A percentile compares a stretch with the other conserved stretches of the same genome.
phyloP scores from a whole-genome alignment of 2,113 vertebrate species.

The Elgaria multicarinata region DNA sequence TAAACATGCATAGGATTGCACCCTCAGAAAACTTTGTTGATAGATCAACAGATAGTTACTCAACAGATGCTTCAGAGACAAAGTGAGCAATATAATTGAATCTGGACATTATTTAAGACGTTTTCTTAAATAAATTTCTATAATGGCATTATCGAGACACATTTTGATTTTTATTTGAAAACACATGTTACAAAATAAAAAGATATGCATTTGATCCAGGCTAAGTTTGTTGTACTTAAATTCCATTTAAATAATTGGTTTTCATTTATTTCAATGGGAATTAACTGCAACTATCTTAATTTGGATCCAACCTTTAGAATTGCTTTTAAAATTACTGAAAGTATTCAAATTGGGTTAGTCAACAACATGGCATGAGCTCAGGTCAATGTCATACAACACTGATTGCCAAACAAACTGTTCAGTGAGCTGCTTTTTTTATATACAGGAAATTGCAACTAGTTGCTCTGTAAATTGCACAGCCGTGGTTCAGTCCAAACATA shows the following conservation, averaged over 20 bases:
- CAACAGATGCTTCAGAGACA: not conserved
- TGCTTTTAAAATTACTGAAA: not conserved
- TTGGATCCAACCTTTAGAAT: too few relatives aligned
- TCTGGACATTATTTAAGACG: not conserved
- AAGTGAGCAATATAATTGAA: not conserved
- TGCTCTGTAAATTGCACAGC: not conserved
- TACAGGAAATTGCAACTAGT: not conserved
- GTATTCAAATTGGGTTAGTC: not conserved
- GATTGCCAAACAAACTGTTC: not conserved
- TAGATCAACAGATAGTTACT: not conserved
- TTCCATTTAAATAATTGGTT: too few relatives aligned
- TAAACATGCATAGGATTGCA: too few relatives aligned
- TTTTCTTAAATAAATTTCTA: not conserved
- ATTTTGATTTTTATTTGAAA: not conserved
- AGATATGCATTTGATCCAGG: not conserved
- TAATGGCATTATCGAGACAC: not conserved
- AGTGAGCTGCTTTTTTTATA: not conserved
- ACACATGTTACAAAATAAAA: not conserved
- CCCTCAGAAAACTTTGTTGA: not conserved
- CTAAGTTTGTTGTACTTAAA: not conserved
- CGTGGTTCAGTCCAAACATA: constrained; percentile 52
- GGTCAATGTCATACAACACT: not conserved
- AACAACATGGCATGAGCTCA: not conserved
- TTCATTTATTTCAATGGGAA: too few relatives aligned
- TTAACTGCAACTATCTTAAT: too few relatives aligned